Percentiles rank a stretch among this genome's conserved stretches.
Conservation (phyloP, 2,888 invertebrate species). For the Euzophera pinguis region DNA sequence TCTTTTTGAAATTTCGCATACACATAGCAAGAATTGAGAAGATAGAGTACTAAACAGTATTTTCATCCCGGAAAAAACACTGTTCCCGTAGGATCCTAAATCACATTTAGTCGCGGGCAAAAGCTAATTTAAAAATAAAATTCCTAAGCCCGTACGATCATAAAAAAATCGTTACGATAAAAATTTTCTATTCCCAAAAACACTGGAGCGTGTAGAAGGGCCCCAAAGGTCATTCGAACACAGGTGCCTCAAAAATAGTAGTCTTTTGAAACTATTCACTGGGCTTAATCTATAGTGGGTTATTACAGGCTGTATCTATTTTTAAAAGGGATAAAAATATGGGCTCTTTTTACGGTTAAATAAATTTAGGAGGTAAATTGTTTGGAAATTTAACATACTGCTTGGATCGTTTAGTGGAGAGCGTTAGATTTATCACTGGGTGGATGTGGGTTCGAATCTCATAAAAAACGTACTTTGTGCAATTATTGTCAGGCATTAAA, state of each 20-base stretch:
- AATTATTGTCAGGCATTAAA: too few species aligned
- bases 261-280: constrained; percentile 62
- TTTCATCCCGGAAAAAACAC: too few species aligned
- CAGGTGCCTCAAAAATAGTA: constrained; percentile 62
- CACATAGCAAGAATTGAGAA: too few species aligned
- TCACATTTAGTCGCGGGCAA: too few species aligned
- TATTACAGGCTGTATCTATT: constrained; percentile 26
- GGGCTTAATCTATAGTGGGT: constrained; percentile 33
- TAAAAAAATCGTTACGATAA: constrained; percentile 10
- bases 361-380: constrained; percentile 1
- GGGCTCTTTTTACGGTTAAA: neutral
- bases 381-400: neutral
- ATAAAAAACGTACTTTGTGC: too few species aligned
- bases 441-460: too few species aligned
- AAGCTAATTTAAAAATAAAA: neutral
- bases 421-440: too few species aligned
- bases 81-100: too few species aligned
- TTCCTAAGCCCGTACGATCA: neutral
- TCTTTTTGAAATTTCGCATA: too few species aligned
- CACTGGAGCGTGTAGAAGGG: constrained; percentile 27
- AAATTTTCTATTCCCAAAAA: constrained; percentile 17
- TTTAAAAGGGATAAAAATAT: constrained; percentile 17
- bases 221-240: constrained; percentile 36
- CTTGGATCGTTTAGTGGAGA: too few species aligned
- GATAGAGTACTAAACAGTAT: too few species aligned